phyloP scores from a whole-genome alignment of 1,140 invertebrate species.

The Temnothorax nylanderi region DNA sequence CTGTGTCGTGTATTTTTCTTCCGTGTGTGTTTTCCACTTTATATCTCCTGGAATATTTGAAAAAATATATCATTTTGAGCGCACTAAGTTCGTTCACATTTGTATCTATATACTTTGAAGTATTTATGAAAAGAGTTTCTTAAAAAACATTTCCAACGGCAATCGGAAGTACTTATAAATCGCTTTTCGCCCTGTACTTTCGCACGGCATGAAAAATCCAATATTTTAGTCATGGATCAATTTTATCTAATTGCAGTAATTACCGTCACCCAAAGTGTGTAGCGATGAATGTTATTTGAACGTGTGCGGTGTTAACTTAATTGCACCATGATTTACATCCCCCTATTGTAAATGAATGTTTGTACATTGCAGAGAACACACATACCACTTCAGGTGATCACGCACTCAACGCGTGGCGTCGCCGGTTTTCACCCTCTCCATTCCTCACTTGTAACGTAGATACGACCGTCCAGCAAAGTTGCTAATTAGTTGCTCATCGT shows the following conservation, averaged over 20 bases:
- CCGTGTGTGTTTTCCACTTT: background rate
- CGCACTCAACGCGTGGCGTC: constrained; percentile 31
- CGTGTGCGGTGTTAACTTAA: constrained; percentile 47
- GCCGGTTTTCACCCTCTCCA: constrained; percentile 2
- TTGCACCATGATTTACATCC: constrained; percentile 44
- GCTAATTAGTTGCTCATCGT: constrained; percentile 68
- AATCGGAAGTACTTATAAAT: background rate
- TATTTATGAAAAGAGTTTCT: background rate
- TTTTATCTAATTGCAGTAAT: constrained; percentile 27
- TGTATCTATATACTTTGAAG: background rate
- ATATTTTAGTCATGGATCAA: constrained; percentile 11
- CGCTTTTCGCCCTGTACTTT: background rate
- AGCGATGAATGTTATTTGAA: constrained; percentile 44
- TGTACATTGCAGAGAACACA: background rate
- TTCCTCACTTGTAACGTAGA: constrained; percentile 28
- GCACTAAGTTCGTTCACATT: background rate
- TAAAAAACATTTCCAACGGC: background rate
- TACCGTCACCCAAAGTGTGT: background rate
- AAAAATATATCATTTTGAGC: background rate
- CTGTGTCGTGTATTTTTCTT: constrained; percentile 8
- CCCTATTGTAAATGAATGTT: constrained; percentile 50
- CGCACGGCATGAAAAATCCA: background rate
- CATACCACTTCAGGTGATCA: constrained; percentile 35
- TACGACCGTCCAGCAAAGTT: constrained; percentile 53
- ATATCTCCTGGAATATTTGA: background rate